Conservation (phyloP, 1,140 invertebrate species). For the Aphis craccivora region DNA sequence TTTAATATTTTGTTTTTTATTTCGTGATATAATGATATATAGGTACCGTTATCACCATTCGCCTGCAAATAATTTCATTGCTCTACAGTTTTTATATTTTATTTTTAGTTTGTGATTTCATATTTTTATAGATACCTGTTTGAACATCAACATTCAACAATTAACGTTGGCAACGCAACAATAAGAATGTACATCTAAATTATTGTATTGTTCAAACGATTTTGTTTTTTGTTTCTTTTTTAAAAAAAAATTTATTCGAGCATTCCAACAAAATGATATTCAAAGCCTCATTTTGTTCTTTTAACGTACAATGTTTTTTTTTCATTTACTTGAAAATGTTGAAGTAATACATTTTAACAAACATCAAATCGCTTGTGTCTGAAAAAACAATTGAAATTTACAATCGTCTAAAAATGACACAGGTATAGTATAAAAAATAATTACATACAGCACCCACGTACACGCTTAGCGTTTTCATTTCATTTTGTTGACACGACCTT, state of each 20-base stretch:
- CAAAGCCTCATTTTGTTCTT: not conserved
- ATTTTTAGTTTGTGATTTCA: not conserved
- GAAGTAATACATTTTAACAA: not conserved
- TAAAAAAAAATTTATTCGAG: not conserved
- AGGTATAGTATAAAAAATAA: not conserved
- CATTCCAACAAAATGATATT: not conserved
- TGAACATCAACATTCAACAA: not conserved
- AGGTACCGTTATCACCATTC: not conserved
- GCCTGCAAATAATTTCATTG: not conserved
- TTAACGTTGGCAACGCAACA: not conserved
- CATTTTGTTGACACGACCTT: not conserved
- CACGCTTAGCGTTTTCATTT: not conserved
- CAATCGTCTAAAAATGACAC: not conserved
- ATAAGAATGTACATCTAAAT: not conserved
- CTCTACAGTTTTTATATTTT: not conserved
- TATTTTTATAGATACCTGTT: not conserved
- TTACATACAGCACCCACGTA: not conserved
- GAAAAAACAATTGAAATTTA: not conserved
- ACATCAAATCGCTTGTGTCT: not conserved
- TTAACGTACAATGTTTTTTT: not conserved
- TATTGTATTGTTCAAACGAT: not conserved
- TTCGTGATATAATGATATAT: not conserved
- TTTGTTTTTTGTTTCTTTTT: not conserved
- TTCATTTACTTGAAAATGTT: not conserved
- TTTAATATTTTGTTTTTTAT: not conserved